Percentiles rank a stretch among this genome's conserved stretches.
phyloP scores from a whole-genome alignment of 30 jellyfish, hydroid and myxozoan species.

The Nemopilema nomurai region DNA sequence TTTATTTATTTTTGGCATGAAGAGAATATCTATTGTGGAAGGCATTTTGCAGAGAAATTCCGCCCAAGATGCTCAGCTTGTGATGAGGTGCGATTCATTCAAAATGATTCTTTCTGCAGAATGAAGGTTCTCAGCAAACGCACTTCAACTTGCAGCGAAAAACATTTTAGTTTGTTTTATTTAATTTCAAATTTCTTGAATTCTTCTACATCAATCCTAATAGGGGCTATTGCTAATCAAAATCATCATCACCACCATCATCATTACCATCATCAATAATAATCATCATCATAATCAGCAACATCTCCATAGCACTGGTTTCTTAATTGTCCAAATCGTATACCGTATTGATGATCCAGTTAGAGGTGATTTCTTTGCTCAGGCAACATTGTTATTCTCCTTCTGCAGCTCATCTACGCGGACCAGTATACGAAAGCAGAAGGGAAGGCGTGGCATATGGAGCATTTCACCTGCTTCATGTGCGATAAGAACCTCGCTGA shows the following conservation, averaged over 20 bases:
- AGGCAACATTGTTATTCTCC: background rate
- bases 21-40: slow-evolving; percentile 83
- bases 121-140: too few relatives aligned
- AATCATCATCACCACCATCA: too few relatives aligned
- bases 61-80: slow-evolving; percentile 90
- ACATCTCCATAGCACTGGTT: too few relatives aligned
- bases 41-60: slow-evolving; percentile 85
- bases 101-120: background rate
- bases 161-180: too few relatives aligned
- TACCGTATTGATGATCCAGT: background rate
- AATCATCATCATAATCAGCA: too few relatives aligned
- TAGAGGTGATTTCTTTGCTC: background rate
- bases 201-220: too few relatives aligned
- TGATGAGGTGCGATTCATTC: slow-evolving; percentile 75
- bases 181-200: too few relatives aligned
- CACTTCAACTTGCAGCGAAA: too few relatives aligned
- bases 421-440: slow-evolving; percentile 85
- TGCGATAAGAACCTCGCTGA: slow-evolving; percentile 81
- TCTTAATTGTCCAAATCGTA: too few relatives aligned
- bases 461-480: slow-evolving; percentile 82
- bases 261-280: too few relatives aligned
- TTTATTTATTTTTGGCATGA: slow-evolving; percentile 68
- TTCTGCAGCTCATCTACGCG: slow-evolving; percentile 73
- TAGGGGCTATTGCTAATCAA: too few relatives aligned
- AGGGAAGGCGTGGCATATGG: slow-evolving; percentile 77